A percentile compares a stretch with the other conserved stretches of the same genome.
phyloP scores from a whole-genome alignment of 2,797 vertebrate genomes.

The Xenentodon cancila region DNA sequence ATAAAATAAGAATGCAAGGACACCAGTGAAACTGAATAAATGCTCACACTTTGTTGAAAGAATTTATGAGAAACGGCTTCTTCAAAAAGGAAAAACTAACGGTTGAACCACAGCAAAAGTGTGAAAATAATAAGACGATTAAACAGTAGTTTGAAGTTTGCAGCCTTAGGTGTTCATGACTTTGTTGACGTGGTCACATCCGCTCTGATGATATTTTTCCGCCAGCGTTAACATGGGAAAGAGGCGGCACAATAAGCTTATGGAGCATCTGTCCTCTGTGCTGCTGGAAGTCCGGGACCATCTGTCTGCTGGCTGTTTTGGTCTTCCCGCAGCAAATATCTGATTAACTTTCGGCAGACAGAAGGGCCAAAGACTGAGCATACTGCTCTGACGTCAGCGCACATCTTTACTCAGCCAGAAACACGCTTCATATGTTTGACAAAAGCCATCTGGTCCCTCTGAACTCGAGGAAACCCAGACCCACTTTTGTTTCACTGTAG shows the following conservation, averaged over 20 bases:
- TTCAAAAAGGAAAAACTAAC: too few relatives aligned
- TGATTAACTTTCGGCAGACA: conserved; percentile 32
- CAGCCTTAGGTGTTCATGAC: too few relatives aligned
- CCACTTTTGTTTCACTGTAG: background rate
- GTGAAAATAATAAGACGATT: too few relatives aligned
- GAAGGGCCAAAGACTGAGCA: conserved; percentile 10
- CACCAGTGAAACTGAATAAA: too few relatives aligned
- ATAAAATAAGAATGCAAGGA: too few relatives aligned
- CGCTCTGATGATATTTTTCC: background rate
- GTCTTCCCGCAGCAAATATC: conserved; percentile 14
- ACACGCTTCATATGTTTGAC: background rate
- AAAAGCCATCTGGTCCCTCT: background rate
- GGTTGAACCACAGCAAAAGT: too few relatives aligned
- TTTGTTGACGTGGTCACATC: too few relatives aligned
- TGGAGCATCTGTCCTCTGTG: conserved; percentile 28
- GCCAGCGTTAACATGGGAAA: conserved; percentile 1
- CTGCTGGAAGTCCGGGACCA: conserved; percentile 20
- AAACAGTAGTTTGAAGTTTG: too few relatives aligned
- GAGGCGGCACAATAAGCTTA: conserved; percentile 46
- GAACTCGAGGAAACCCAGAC: background rate
- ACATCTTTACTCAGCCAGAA: background rate
- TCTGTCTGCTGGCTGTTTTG: conserved; percentile 30
- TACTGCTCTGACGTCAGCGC: background rate
- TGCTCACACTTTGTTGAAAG: too few relatives aligned
- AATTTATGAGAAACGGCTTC: too few relatives aligned